Evolutionary conservation across 2,888 invertebrate genomes (phyloP), one percentile per base, ranked within the genome.

Genomic region (Notodonta dromedarius): DNA sequence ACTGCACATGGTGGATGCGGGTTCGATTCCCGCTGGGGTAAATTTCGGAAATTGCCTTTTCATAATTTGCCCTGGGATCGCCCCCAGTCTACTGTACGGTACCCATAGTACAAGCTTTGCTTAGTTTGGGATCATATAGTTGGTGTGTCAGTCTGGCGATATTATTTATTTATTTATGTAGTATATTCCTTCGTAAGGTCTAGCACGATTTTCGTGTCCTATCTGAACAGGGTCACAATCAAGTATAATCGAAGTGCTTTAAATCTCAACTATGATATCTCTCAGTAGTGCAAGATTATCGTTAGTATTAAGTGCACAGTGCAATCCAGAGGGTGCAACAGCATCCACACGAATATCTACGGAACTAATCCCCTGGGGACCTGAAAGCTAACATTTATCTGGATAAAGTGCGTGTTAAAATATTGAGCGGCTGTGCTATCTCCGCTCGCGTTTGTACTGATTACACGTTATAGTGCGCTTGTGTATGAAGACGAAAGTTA

Each of bases 381-480:
- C 84, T 79, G 44, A 77, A 78, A 83, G 69, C 74, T 74, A 81
- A 79, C 88, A 91, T 91, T 91, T 89, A 86, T 91, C 87, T 83
- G 86, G 88, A 89, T 90, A 83, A 86, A 87, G 85, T 86, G 87
- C 84, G 86, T 87, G 87, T 82, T 91, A 88, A 91, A 91, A 89
- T 91, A 91, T 92, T 89, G 90, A 90, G 79, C 83, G 83, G 83
- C 74, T 71, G 74, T 79, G 79, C 83, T 87, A 89, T 88, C 87
- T 84, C 73, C 78, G 79, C 87, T 86, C 88, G 82, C 88, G 91
- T 91, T 92, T 91, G 85, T 90, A 85, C 88, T 90, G 89, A 91
- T 92, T 91, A 91, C 85, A 73, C 67, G 69, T 54, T 54, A 35
- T 71, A 75, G 80, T 78, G 74, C 61, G 52, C 54, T 69, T 16